A percentile compares a stretch with the other conserved stretches of the same genome.
Evolutionary conservation across 2,888 invertebrate species (phyloP).

Genomic region (Pyrrhopygopsis socrates): DNA sequence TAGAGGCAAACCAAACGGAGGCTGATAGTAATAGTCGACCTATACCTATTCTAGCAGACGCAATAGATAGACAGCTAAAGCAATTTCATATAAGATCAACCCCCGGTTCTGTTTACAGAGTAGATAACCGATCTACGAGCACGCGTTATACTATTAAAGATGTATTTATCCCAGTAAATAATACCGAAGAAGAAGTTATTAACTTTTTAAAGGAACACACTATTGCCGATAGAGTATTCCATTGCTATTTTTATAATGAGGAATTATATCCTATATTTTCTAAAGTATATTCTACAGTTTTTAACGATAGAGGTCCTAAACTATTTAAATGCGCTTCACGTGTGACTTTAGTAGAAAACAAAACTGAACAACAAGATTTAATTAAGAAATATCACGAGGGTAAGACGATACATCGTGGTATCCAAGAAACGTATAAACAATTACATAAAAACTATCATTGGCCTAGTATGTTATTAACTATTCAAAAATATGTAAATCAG

Average conservation of each 20-base stretch:
- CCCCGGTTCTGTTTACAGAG: constrained; percentile 69
- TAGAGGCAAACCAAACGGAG: neutral
- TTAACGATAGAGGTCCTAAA: constrained; percentile 64
- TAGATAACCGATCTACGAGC: constrained; percentile 80
- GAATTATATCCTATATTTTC: constrained; percentile 67
- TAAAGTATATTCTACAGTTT: constrained; percentile 52
- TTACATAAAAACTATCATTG: constrained; percentile 63
- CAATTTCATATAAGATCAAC: constrained; percentile 81
- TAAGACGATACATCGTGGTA: constrained; percentile 56
- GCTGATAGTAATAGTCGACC: neutral
- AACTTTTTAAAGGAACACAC: constrained; percentile 68
- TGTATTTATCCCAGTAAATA: constrained; percentile 76
- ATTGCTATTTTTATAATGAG: constrained; percentile 43
- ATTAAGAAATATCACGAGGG: constrained; percentile 70
- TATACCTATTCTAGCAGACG: constrained; percentile 47
- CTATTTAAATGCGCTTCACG: constrained; percentile 36
- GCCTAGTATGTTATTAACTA: constrained; percentile 46
- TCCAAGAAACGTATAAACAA: constrained; percentile 63
- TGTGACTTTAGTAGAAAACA: constrained; percentile 59
- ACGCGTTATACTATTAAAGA: constrained; percentile 63
- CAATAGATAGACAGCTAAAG: constrained; percentile 84
- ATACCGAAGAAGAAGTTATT: constrained; percentile 69
- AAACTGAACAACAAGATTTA: constrained; percentile 55
- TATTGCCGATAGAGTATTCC: constrained; percentile 39
- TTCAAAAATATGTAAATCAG: constrained; percentile 63